Base-by-base conservation (phyloP, 2,113 vertebrate species). In the Proterorhinus semilunaris region DNA sequence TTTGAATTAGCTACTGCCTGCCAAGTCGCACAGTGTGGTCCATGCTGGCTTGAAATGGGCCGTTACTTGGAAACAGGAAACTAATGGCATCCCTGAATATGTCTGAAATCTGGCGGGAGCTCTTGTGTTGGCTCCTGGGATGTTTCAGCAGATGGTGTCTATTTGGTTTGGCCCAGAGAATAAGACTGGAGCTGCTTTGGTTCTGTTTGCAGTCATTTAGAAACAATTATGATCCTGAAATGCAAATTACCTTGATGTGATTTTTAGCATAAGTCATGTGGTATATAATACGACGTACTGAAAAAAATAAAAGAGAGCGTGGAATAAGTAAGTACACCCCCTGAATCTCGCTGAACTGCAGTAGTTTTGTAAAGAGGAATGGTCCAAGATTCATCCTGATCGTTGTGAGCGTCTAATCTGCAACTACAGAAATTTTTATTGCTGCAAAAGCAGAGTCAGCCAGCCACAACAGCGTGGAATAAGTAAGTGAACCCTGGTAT, bases 31-130 rank as follows among this genome's bases (percentile, higher is more conserved):
- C 66, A 74, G 59, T 63, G 66, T 15, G 52, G 17, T 65, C 72
- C 51, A 61, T 67, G 17, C 67, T 46, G 55, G 48, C 62, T 66
- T 57, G 68, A 52, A 65, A 66, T 61, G 68, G 75, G n/a, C 27
- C 17, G 51, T 76, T 52, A 66, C 64, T 65, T 62, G 36, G 48
- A 76, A 72, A 70, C 65, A 65, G 72, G 77, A 49, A 53, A 70
- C 59, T 75, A 76, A 83, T 48, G 50, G 70, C 69, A 47, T 74
- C 65, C 49, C 53, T 45, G 72, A 64, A 74, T 61, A 73, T 82
- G 67, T 65, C 68, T 71, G 55, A 74, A 53, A 27, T 55, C 69
- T 75, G 79, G 47, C 70, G 61, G 13, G 45, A 4, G 46, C 54
- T 68, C 58, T 73, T 79, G 16, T 73, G 12, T 68, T 61, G 54